A percentile compares a stretch with the other conserved stretches of the same genome.
Evolutionary conservation across 2,797 vertebrate species (phyloP).

Genomic region (Danio jaintianensis): DNA sequence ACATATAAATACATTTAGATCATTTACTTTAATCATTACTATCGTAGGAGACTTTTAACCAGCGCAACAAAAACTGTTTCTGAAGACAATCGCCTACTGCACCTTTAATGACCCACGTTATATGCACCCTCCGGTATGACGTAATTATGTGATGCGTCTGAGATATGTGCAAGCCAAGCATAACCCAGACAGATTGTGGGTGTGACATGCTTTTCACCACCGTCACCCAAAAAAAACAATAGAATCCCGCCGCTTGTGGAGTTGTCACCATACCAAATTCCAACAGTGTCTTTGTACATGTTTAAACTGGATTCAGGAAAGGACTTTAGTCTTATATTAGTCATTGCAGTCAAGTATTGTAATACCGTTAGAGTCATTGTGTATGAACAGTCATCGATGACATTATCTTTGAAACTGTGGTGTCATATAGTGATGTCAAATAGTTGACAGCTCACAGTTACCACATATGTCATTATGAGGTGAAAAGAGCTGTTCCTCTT

Average conservation of each 20-base stretch:
- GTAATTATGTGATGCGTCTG: background rate
- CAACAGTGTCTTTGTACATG: background rate
- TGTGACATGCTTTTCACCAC: background rate
- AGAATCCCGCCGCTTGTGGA: background rate
- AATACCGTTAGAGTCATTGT: background rate
- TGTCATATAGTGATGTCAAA: background rate
- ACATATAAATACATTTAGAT: too few species aligned
- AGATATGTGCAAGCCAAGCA: background rate
- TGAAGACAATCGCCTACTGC: too few species aligned
- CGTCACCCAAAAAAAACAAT: conserved; percentile 13
- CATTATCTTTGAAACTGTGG: background rate
- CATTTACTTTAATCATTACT: too few species aligned
- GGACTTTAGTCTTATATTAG: conserved; percentile 6
- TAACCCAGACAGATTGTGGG: background rate
- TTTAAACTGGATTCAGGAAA: background rate
- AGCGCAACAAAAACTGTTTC: too few species aligned
- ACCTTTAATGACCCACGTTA: background rate
- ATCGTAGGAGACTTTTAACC: too few species aligned
- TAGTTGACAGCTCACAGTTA: conserved; percentile 10
- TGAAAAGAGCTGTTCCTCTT: background rate
- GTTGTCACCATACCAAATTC: background rate
- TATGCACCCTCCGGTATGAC: background rate
- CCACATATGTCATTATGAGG: background rate
- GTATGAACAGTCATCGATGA: background rate
- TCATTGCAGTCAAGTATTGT: background rate